Base-by-base conservation (phyloP, 2,888 invertebrate species). In the Archips xylosteana region DNA sequence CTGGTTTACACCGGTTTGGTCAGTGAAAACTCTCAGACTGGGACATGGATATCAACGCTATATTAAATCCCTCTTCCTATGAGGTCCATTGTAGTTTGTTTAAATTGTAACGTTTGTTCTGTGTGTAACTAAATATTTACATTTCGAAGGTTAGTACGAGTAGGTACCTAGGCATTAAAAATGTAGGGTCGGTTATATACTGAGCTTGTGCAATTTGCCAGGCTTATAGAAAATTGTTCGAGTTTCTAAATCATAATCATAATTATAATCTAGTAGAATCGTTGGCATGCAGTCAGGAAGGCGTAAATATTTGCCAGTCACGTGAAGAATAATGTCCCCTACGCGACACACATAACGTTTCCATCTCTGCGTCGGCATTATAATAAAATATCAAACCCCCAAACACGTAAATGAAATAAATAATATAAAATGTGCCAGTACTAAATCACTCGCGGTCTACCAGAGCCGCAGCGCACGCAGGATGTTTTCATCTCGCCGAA, bases 401-500 rank as follows among this genome's bases (percentile, higher is more conserved):
- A 12, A 47, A 47, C 73, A 75, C 73, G 61, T 57, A 66, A 66
- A 59, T 67, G 63, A 75, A 74, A 74, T 75, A 75, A 74, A 75
- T 75, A 74, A 70, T 64, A 47, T 42, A 63, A 36, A 66, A 49
- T 64, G 54, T 63, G 78, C 71, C 78, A 75, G 75, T 75, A 76
- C 79, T 83, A 80, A 78, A 78, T 76, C 72, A 63, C 81, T 80
- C 32, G 76, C 79, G 71, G 66, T 81, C 83, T 86, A 82, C 79
- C 61, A 80, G 75, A 76, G 73, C 71, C 51, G 73, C 79, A 79
- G 72, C 72, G 59, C 63, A 70, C 73, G 79, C 83, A 85, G 89
- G 90, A 90, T 90, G 91, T 92, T 91, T 91, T 88, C 84, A 79
- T 82, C 79, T 81, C 78, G 72, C 76, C 78, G 76, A 83, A 84